Conservation (phyloP, 2,888 invertebrate species). For the Fabriciana adippe region DNA sequence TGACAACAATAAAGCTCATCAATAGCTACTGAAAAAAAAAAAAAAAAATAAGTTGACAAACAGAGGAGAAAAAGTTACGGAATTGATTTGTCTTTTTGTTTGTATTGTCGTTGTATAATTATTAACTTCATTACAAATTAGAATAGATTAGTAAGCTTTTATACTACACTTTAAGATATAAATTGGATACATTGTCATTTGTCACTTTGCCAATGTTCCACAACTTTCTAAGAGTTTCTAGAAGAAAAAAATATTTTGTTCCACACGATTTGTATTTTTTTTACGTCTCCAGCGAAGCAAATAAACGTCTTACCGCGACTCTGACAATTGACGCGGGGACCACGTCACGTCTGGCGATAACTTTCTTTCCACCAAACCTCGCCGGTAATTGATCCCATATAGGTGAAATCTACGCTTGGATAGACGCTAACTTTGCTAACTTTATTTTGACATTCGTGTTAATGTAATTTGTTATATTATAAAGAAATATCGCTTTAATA, state of each 20-base stretch:
- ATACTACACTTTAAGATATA: too few species aligned
- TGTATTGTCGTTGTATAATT: too few species aligned
- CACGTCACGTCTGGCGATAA: background rate
- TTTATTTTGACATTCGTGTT: background rate
- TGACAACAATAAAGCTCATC: too few species aligned
- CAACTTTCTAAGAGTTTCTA: slow-evolving; percentile 1
- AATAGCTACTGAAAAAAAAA: too few species aligned
- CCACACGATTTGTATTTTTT: background rate
- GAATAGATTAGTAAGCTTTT: too few species aligned
- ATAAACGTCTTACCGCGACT: slow-evolving; percentile 1
- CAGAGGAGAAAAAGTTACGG: too few species aligned
- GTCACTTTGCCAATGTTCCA: background rate
- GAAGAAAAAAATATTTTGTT: slow-evolving; percentile 6
- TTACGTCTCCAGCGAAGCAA: slow-evolving; percentile 10
- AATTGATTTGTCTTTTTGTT: too few species aligned
- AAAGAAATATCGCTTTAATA: background rate
- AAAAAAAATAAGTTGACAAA: too few species aligned
- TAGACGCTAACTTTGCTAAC: slow-evolving; percentile 6
- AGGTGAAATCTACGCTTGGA: slow-evolving; percentile 8
- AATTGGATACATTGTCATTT: background rate
- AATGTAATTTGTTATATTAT: background rate
- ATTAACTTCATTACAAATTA: too few species aligned
- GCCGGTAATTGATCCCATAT: slow-evolving; percentile 6
- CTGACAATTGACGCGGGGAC: slow-evolving; percentile 1
- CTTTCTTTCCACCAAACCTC: slow-evolving; percentile 5